Conservation (phyloP, 1,140 invertebrate genomes). For the Pseudachorutes palmiensis region DNA sequence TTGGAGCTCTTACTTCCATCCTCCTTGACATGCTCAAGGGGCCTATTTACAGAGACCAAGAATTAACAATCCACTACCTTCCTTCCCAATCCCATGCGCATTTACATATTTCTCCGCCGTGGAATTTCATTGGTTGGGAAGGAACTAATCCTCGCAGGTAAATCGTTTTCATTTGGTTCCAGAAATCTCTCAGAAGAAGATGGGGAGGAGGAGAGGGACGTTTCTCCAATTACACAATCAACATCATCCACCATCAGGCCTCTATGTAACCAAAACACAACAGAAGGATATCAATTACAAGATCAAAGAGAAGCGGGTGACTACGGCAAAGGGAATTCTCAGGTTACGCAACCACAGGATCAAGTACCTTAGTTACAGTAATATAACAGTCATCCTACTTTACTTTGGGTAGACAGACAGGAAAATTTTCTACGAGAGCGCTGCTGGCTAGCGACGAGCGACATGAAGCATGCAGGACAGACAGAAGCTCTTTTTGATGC, state of each 20-base stretch:
- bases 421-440: too few species aligned
- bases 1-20: not conserved
- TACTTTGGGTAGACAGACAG: too few species aligned
- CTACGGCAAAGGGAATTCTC: not conserved
- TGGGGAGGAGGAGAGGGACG: not conserved
- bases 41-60: not conserved
- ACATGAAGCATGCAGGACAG: not conserved
- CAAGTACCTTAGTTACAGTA: too few species aligned
- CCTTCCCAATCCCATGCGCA: too few species aligned
- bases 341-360: too few species aligned
- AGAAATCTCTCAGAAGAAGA: not conserved
- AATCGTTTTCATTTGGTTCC: not conserved
- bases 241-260: not conserved
- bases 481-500: not conserved
- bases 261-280: not conserved
- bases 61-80: not conserved
- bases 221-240: not conserved
- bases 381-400: too few species aligned
- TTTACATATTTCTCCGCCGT: not conserved
- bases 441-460: too few species aligned
- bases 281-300: not conserved
- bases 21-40: not conserved
- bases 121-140: constrained; percentile 10
- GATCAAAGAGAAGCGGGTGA: not conserved
- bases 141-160: constrained; percentile 5